Percentiles rank a stretch among this genome's conserved stretches.
phyloP scores from a whole-genome alignment of 2,797 vertebrate species.

The Thaleichthys pacificus region DNA sequence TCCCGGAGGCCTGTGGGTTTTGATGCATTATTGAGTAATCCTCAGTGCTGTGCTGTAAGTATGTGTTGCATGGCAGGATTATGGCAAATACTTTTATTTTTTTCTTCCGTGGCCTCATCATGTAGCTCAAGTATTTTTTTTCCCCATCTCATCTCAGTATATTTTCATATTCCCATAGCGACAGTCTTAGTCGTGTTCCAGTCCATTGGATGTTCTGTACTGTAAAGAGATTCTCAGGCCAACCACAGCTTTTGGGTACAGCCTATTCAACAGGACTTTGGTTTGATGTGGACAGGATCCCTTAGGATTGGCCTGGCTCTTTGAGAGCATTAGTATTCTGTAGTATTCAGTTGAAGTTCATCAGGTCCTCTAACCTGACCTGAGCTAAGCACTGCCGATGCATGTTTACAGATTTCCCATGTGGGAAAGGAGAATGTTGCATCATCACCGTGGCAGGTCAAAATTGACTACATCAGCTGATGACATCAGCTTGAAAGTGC shows the following conservation, averaged over 20 bases:
- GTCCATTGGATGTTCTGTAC: constrained; percentile 21
- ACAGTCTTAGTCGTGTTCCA: constrained; percentile 31
- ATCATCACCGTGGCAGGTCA: constrained; percentile 45
- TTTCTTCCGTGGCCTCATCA: constrained; percentile 41
- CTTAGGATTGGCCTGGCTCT: constrained; percentile 34
- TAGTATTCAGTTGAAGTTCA: constrained; percentile 14
- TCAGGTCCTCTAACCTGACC: constrained; percentile 28
- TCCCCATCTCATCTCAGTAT: constrained; percentile 1
- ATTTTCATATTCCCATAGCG: constrained; percentile 26
- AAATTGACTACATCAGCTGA: constrained; percentile 49
- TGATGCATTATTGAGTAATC: constrained; percentile 75
- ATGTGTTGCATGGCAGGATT: constrained; percentile 58
- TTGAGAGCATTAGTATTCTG: constrained; percentile 27
- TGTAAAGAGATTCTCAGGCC: constrained; percentile 18
- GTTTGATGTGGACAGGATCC: constrained; percentile 11
- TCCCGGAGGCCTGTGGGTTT: constrained; percentile 59
- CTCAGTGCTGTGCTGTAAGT: constrained; percentile 54
- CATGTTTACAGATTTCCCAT: constrained; percentile 29
- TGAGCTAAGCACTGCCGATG: constrained; percentile 38
- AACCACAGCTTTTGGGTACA: constrained; percentile 10
- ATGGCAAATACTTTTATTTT: constrained; percentile 15
- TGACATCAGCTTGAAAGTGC: constrained; percentile 45
- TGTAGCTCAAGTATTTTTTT: constrained; percentile 23
- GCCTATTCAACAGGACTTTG: background rate
- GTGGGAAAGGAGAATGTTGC: constrained; percentile 21